Conservation (phyloP, 2,888 invertebrate species). For the Mesoligia furuncula region DNA sequence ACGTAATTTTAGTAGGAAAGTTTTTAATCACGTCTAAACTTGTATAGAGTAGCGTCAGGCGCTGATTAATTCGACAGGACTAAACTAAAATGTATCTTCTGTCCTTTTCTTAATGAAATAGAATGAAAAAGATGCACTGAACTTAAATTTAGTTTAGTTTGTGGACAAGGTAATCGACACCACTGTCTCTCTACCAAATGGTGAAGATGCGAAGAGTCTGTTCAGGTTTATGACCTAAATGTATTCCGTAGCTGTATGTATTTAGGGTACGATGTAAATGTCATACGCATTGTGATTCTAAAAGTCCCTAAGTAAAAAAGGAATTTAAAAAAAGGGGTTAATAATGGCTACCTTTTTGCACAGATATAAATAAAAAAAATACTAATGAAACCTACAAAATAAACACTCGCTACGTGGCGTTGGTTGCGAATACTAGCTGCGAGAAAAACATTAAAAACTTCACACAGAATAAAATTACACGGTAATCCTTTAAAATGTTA, state of each 20-base stretch:
- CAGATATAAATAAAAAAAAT: background rate
- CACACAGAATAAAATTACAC: background rate
- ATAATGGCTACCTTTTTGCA: no score
- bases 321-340: background rate
- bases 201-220: background rate
- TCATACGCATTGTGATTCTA: background rate
- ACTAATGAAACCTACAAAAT: background rate
- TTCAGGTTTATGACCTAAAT: background rate
- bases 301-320: background rate
- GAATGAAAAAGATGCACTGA: no score
- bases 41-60: no score
- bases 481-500: background rate
- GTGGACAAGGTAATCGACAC: no score
- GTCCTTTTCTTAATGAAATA: no score
- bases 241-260: background rate
- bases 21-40: no score
- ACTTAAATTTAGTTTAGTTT: no score
- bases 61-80: no score
- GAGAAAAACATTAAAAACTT: background rate
- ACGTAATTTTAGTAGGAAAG: no score
- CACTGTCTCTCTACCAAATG: background rate
- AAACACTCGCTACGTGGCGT: background rate
- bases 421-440: background rate
- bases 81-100: no score
- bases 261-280: background rate